A percentile compares a stretch with the other conserved stretches of the same genome.
Conservation (phyloP, 2,113 vertebrate species). For the Pachypanchax playfairii region DNA sequence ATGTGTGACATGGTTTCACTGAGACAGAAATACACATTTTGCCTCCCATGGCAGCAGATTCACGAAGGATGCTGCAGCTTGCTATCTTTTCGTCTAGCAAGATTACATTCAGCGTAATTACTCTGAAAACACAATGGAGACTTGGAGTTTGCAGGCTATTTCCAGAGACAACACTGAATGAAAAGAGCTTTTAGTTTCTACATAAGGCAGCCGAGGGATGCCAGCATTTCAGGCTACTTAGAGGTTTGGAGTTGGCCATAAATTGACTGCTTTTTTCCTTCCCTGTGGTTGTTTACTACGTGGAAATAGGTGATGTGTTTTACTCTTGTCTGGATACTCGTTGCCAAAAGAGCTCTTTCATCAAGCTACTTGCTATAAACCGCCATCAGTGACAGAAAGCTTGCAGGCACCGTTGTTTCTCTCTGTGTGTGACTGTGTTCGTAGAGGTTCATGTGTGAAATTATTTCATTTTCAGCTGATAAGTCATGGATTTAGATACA, state of each 20-base stretch:
- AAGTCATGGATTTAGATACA: not conserved
- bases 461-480: not conserved
- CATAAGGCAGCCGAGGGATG: slow-evolving; percentile 17
- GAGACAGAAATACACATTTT: no score
- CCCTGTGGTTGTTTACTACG: slow-evolving; percentile 44
- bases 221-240: slow-evolving; percentile 40
- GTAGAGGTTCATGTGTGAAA: not conserved
- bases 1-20: not conserved
- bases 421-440: not conserved
- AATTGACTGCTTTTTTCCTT: slow-evolving; percentile 35
- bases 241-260: slow-evolving; percentile 45
- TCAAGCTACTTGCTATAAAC: slow-evolving; percentile 43
- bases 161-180: slow-evolving; percentile 28
- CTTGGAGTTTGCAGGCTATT: slow-evolving; percentile 25
- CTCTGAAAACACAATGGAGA: slow-evolving; percentile 41
- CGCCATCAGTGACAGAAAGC: slow-evolving; percentile 38
- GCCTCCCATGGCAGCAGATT: no score
- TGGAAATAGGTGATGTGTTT: slow-evolving; percentile 48
- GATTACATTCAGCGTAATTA: slow-evolving; percentile 41
- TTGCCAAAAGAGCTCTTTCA: slow-evolving; percentile 60
- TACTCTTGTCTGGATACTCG: slow-evolving; percentile 44
- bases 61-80: not conserved
- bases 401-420: slow-evolving; percentile 22
- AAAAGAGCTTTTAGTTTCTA: slow-evolving; percentile 56
- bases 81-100: slow-evolving; percentile 3